Conservation (phyloP, 2,797 vertebrate species). For the Sebastiscus tertius region DNA sequence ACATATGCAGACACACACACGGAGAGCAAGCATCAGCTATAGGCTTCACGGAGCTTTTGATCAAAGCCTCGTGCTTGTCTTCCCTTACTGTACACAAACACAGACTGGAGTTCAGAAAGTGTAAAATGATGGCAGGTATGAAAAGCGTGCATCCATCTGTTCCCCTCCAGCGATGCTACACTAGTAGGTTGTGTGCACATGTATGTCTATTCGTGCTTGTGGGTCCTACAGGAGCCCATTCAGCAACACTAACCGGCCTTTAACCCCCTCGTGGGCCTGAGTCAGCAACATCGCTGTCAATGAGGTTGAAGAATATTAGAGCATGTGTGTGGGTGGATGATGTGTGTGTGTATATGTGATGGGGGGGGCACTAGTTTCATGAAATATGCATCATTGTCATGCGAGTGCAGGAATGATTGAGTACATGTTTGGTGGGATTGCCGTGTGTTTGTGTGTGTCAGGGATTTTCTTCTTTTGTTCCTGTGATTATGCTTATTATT, state of each 20-base stretch:
- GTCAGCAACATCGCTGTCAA: slow-evolving; percentile 64
- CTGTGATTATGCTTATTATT: slow-evolving; percentile 51
- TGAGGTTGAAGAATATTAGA: slow-evolving; percentile 58
- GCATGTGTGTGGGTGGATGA: slow-evolving; percentile 32
- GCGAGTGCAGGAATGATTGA: slow-evolving; percentile 38
- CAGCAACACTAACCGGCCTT: slow-evolving; percentile 55
- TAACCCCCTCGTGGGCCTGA: slow-evolving; percentile 55
- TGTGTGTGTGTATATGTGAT: neutral
- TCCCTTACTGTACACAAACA: neutral
- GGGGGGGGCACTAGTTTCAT: slow-evolving; percentile 10
- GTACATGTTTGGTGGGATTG: neutral
- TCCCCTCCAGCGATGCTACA: neutral
- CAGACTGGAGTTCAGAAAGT: neutral
- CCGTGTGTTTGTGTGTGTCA: neutral
- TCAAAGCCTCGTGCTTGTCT: slow-evolving; percentile 38
- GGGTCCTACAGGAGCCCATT: slow-evolving; percentile 43
- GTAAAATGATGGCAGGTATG: neutral
- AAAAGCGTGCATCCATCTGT: neutral
- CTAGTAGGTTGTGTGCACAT: neutral
- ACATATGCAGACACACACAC: neutral
- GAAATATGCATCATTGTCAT: slow-evolving; percentile 56
- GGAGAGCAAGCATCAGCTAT: neutral
- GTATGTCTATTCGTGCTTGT: neutral
- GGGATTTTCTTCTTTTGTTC: slow-evolving; percentile 36
- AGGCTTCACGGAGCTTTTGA: slow-evolving; percentile 5